Evolutionary conservation across 1,140 invertebrate species (phyloP).

Genomic region (Manduca sexta): DNA sequence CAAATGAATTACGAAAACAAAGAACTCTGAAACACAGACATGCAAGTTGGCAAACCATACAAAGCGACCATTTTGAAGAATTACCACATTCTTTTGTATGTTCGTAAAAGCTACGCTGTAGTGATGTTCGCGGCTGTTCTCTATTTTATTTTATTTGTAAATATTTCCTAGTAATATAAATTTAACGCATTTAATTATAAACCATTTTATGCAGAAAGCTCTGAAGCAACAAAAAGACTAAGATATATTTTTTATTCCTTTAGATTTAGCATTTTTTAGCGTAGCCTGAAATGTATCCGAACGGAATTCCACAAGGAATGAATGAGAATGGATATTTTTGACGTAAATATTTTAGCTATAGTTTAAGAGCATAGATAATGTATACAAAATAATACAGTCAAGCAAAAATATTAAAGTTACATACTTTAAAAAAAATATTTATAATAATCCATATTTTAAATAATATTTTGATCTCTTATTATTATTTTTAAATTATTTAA

Average conservation of each 20-base stretch:
- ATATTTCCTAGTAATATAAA: neutral
- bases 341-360: too few species aligned
- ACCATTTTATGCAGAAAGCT: neutral
- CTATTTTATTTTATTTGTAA: conserved; percentile 7
- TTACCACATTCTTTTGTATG: conserved; percentile 76
- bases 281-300: neutral
- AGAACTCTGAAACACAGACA: conserved; percentile 72
- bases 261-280: too few species aligned
- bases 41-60: conserved; percentile 75
- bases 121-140: conserved; percentile 35
- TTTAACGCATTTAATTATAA: neutral
- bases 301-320: neutral
- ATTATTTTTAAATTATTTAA: too few species aligned
- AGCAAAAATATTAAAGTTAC: too few species aligned
- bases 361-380: too few species aligned
- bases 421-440: too few species aligned
- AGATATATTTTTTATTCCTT: too few species aligned
- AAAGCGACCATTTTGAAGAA: conserved; percentile 77
- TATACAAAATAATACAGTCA: too few species aligned
- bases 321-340: neutral
- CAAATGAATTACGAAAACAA: conserved; percentile 69
- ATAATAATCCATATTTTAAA: too few species aligned
- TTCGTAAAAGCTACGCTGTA: conserved; percentile 49
- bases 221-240: too few species aligned
- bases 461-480: too few species aligned